phyloP scores from a whole-genome alignment of 2,888 invertebrate genomes.

The Busseola fusca region DNA sequence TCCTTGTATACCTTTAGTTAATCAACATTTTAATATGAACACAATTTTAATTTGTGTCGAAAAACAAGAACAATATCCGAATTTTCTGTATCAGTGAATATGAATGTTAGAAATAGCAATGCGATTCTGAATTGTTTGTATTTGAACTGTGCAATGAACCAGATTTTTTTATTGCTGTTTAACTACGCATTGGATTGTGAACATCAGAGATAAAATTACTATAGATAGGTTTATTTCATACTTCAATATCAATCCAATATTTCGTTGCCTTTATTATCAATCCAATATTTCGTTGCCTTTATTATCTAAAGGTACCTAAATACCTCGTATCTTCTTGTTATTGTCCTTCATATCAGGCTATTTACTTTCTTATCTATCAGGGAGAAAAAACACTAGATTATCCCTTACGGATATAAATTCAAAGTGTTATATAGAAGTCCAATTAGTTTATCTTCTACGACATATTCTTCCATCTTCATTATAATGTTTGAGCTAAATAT shows the following conservation, averaged over 20 bases:
- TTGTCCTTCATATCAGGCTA: neutral
- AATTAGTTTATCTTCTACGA: constrained; percentile 9
- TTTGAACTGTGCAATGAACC: constrained; percentile 50
- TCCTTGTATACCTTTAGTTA: constrained; percentile 2
- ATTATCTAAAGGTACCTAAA: neutral
- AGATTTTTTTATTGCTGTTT: constrained; percentile 37
- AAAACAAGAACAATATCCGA: constrained; percentile 38
- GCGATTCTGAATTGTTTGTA: constrained; percentile 42
- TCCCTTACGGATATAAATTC: neutral
- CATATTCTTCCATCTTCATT: constrained; percentile 37
- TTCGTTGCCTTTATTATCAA: too few relatives aligned
- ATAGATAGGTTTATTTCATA: neutral
- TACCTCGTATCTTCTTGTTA: neutral
- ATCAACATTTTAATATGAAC: constrained; percentile 6
- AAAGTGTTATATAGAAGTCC: neutral
- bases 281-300: neutral
- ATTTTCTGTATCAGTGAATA: constrained; percentile 51
- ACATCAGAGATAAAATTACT: constrained; percentile 8
- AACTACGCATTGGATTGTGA: constrained; percentile 23
- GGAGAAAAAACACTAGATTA: neutral
- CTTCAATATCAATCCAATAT: constrained; percentile 1
- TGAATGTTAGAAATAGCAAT: constrained; percentile 49
- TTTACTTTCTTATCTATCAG: neutral
- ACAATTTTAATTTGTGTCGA: constrained; percentile 33
- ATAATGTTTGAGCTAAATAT: constrained; percentile 42